Conservation (phyloP, 2,797 vertebrate species). For the Rhadinocentrus ornatus region DNA sequence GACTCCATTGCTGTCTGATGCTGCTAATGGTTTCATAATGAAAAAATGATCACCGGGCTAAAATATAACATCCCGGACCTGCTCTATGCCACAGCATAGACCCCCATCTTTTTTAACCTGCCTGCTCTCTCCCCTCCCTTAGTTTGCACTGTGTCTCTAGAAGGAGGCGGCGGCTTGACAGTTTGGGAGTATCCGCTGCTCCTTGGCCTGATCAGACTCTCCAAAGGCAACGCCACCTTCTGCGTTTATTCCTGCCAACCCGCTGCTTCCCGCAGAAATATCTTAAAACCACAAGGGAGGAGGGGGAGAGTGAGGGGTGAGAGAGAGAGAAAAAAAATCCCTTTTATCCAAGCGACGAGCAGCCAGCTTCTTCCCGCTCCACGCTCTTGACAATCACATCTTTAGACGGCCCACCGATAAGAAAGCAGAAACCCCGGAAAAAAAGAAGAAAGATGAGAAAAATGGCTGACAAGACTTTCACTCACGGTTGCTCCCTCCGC, state of each 20-base stretch:
- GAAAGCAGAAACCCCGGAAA: slow-evolving; percentile 43
- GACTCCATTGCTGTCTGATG: slow-evolving; percentile 96
- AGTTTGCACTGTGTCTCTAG: slow-evolving; percentile 48
- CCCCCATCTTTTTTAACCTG: slow-evolving; percentile 66
- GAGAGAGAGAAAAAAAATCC: slow-evolving; percentile 6
- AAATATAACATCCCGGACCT: slow-evolving; percentile 91
- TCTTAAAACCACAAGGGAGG: slow-evolving; percentile 35
- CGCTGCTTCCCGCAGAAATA: slow-evolving; percentile 67
- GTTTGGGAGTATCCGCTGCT: slow-evolving; percentile 84
- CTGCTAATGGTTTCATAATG: slow-evolving; percentile 99
- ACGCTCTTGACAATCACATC: slow-evolving; percentile 65
- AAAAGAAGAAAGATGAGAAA: slow-evolving; percentile 83
- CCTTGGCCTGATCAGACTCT: slow-evolving; percentile 66
- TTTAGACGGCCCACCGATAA: slow-evolving; percentile 53
- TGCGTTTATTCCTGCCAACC: slow-evolving; percentile 72
- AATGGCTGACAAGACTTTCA: slow-evolving; percentile 99
- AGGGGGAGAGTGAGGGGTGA: neutral
- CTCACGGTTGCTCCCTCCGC: slow-evolving; percentile 81
- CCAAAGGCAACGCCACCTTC: slow-evolving; percentile 41
- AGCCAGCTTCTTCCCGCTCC: slow-evolving; percentile 20
- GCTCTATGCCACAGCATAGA: slow-evolving; percentile 56
- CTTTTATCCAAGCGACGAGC: slow-evolving; percentile 51
- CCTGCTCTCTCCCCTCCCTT: slow-evolving; percentile 50
- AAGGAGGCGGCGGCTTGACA: slow-evolving; percentile 75
- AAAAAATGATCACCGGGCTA: slow-evolving; percentile 85